Conservation (phyloP, 2,888 invertebrate genomes). For the Campaea margaritaria region DNA sequence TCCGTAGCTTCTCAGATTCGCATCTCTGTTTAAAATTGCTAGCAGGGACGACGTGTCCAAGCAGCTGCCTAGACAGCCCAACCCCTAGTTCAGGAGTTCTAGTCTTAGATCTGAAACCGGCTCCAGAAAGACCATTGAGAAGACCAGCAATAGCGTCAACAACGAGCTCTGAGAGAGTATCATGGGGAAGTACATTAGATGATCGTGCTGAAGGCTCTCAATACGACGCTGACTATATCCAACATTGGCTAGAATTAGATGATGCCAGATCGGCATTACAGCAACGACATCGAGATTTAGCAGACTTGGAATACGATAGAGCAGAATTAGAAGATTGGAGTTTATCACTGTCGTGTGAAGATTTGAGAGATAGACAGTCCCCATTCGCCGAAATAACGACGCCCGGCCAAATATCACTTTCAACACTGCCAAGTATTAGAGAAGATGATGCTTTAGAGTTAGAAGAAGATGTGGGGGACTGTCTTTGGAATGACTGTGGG, state of each 20-base stretch:
- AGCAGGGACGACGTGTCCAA: conserved; percentile 84
- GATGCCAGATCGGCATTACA: conserved; percentile 89
- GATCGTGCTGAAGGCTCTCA: conserved; percentile 85
- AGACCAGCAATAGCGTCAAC: conserved; percentile 84
- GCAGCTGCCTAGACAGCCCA: conserved; percentile 83
- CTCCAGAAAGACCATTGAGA: conserved; percentile 85
- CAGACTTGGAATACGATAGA: conserved; percentile 90
- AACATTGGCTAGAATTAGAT: conserved; percentile 90
- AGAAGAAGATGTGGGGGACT: conserved; percentile 90
- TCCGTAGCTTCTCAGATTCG: conserved; percentile 90
- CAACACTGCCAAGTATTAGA: conserved; percentile 89
- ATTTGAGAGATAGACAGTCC: conserved; percentile 85
- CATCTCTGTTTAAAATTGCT: conserved; percentile 89
- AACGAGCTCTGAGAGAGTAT: conserved; percentile 79
- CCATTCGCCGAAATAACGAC: conserved; percentile 83
- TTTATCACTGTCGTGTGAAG: conserved; percentile 89
- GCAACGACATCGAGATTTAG: conserved; percentile 88
- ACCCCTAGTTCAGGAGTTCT: conserved; percentile 87
- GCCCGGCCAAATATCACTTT: conserved; percentile 87
- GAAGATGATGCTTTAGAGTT: conserved; percentile 90
- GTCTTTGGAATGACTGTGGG: conserved; percentile 90
- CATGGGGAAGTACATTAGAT: conserved; percentile 86
- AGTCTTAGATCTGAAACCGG: conserved; percentile 85
- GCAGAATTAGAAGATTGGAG: conserved; percentile 93
- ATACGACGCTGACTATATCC: conserved; percentile 90